Evolutionary conservation across 1,140 invertebrate genomes (phyloP), one percentile per base, ranked within the genome.

Genomic region (Caenorhabditis tropicalis): DNA sequence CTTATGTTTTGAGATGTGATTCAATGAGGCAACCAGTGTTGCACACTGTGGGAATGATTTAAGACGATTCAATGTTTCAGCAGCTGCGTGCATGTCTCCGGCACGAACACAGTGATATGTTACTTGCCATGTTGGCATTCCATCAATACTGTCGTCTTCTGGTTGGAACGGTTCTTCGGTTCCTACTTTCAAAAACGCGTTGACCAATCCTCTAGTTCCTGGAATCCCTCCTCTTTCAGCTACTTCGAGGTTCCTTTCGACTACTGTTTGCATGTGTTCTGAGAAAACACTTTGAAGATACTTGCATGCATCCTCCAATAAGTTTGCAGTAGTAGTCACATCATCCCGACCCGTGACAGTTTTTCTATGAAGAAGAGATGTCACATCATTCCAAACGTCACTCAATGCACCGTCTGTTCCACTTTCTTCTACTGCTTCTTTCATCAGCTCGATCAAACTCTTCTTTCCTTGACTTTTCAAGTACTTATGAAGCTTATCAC

Each of bases 151-250:
- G 31, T 65, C 83, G 33, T 84, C 83, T 65, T 84, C 83, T 29
- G 83, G 43, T 21, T 79, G 29, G 36, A 39, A 39, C n/a, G 83
- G 27, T 10, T 84, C 21, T 46, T 84, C 83, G 33, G 70, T 51
- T 12, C 58, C 70, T 24, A 83, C 82, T 39, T 85, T 85, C 36
- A 85, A 58, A 74, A 43, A 85, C 0, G 84, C 84, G 15, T 43
- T 46, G 31, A 85, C 81, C 29, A 85, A 58, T 24, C 56, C 53
- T 24, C 43, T 46, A 1, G 51, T 51, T 10, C 80, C 80, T 24
- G 84, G 84, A 27, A 85, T 33, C 27, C 84, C 84, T 31, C 84
- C 84, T 51, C 80, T 31, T 31, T 82, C 79, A 31, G 84, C 84
- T 0, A 70, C 24, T 49, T 85, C 49, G 10, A 82, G 58, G 74